Evolutionary conservation across 1,140 invertebrate species (phyloP), one percentile per base, ranked within the genome.

Genomic region (Bacillus rossius): DNA sequence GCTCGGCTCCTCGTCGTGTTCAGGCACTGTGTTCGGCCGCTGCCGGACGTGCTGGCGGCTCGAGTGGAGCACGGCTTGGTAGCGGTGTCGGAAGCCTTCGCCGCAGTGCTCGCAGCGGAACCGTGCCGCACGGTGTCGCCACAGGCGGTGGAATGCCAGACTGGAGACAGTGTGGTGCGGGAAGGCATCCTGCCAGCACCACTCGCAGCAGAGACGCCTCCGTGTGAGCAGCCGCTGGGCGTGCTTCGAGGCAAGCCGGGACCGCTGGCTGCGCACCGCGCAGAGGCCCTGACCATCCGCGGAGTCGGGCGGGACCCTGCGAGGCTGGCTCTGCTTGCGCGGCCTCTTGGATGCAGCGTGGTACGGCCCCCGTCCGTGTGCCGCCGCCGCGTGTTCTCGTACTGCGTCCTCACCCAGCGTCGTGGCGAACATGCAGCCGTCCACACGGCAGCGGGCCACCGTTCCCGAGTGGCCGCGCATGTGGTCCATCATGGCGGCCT

Each of bases 111-210:
- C 75, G 61, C 76, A 78, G 48, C 68, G 61, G 57, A 70, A 73
- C 29, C 55, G 54, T 43, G 57, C 62, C 26, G 61, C 61, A 1
- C 63, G 60, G 42, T 80, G 78, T 29, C 71, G 69, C 78, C 77
- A 80, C 17, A 73, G 51, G 3, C 64, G 68, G 61, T 80, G 78
- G 20, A 79, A 55, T 1, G 71, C 61, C 42, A 80, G 57, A 0
- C 77, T 77, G 14, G 70, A 70, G 13, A 69, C 70, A 3, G 70
- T 78, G 42, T 79, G 78, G 56, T 78, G 79, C 0, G 73, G 73
- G 40, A 73, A 69, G 50, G 75, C 55, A 42, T 60, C 62, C 49
- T 64, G 69, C 8, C 48, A 52, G 61, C 72, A 72, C 51, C 67
- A 66, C 22, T 61, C 63, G 59, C 71, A 72, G 19, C 61, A 66